Conservation (phyloP, 2,113 vertebrate species). For the Siniperca chuatsi region DNA sequence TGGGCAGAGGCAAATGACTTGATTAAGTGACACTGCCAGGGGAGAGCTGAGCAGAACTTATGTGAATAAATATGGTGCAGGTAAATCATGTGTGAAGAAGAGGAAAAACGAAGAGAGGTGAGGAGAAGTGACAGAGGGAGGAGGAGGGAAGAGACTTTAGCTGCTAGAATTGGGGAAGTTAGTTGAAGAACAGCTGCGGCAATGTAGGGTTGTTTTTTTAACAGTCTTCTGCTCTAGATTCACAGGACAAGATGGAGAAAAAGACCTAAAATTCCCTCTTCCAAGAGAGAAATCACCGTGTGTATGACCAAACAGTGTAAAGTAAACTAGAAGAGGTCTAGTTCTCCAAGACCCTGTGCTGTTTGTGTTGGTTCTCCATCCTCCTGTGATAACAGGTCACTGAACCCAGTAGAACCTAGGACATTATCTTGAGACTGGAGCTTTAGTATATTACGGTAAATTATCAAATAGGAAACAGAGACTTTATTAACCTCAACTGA, state of each 20-base stretch:
- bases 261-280: conserved; percentile 25
- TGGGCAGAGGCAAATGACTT: conserved; percentile 68
- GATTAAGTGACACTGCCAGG: conserved; percentile 74
- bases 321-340: conserved; percentile 1
- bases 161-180: conserved; percentile 23
- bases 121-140: conserved; percentile 17
- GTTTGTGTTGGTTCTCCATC: not conserved
- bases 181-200: conserved; percentile 28
- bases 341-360: not conserved
- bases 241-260: conserved; percentile 14
- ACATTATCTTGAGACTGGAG: not conserved
- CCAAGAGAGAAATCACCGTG: not conserved
- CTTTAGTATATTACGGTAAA: not conserved
- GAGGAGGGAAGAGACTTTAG: conserved; percentile 38
- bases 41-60: conserved; percentile 68
- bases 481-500: not conserved
- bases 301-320: conserved; percentile 7
- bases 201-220: conserved; percentile 25
- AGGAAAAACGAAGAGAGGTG: conserved; percentile 51
- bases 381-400: not conserved
- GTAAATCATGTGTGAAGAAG: conserved; percentile 76
- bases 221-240: conserved; percentile 9
- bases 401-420: not conserved
- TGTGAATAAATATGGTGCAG: conserved; percentile 72
- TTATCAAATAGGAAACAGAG: not conserved